Conservation (phyloP, 2,888 invertebrate genomes). For the Heliothis peltigera region DNA sequence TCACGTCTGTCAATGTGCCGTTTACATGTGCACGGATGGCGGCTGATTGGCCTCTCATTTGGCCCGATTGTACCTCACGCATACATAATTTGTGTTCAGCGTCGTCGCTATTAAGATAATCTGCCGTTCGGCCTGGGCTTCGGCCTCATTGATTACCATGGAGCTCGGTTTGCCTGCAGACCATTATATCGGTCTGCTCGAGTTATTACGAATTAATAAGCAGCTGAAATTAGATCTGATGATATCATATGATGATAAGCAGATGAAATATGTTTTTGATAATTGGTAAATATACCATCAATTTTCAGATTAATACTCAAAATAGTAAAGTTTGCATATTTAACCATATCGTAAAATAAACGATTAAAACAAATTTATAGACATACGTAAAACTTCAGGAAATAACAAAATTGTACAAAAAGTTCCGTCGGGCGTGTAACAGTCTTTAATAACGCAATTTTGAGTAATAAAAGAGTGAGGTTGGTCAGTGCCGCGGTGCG, state of each 20-base stretch:
- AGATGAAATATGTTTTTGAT: too few relatives aligned
- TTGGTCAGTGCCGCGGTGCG: constrained; percentile 34
- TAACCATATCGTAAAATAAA: constrained; percentile 3
- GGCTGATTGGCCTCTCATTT: constrained; percentile 88
- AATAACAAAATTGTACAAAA: constrained; percentile 38
- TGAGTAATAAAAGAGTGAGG: constrained; percentile 51
- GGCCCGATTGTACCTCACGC: constrained; percentile 84
- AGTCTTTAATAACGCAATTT: constrained; percentile 51
- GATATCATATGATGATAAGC: too few relatives aligned
- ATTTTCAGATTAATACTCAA: too few relatives aligned
- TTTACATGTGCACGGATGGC: constrained; percentile 73
- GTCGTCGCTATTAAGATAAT: constrained; percentile 86
- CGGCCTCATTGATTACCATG: constrained; percentile 73
- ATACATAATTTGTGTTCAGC: constrained; percentile 85
- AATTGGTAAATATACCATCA: too few relatives aligned
- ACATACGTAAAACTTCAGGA: constrained; percentile 14
- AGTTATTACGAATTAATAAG: constrained; percentile 42
- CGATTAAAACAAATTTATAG: constrained; percentile 7
- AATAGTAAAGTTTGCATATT: background rate
- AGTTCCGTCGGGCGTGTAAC: constrained; percentile 20
- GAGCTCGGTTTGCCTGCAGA: constrained; percentile 38
- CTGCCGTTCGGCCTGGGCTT: constrained; percentile 68
- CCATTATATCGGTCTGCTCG: constrained; percentile 40
- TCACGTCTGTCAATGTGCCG: constrained; percentile 79
- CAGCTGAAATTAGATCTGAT: constrained; percentile 3